Percentiles rank a stretch among this genome's conserved stretches.
Evolutionary conservation across 30 jellyfish, hydroid and myxozoan species (phyloP).

Genomic region (Mastigias papua): DNA sequence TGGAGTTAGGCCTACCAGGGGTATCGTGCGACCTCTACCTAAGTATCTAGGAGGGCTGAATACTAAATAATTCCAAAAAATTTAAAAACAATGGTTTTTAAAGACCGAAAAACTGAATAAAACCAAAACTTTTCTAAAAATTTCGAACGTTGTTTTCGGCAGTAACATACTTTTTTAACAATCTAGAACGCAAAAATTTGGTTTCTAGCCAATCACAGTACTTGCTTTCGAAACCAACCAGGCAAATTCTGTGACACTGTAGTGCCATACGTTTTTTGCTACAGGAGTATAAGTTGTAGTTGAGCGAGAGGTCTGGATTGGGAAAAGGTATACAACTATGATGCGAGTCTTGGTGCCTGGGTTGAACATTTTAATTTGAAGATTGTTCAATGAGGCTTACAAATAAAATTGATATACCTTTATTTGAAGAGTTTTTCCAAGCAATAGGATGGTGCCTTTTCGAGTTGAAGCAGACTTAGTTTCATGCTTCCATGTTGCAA

Average conservation of each 20-base stretch:
- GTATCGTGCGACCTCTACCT: too few species aligned
- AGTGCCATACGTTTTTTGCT: constrained; percentile 9
- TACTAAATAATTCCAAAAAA: too few species aligned
- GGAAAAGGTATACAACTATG: constrained; percentile 22
- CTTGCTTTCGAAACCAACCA: constrained; percentile 23
- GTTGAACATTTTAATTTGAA: constrained; percentile 25
- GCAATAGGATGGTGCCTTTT: constrained; percentile 39
- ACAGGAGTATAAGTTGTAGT: constrained; percentile 38
- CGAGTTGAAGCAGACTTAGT: constrained; percentile 43
- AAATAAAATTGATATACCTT: constrained; percentile 19
- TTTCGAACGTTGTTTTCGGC: constrained; percentile 14
- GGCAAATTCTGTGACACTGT: constrained; percentile 18
- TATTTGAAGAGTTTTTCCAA: constrained; percentile 41
- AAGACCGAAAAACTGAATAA: constrained; percentile 6
- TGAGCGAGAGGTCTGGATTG: constrained; percentile 32
- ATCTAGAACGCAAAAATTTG: constrained; percentile 18
- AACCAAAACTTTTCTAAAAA: constrained; percentile 17
- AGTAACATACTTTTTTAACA: constrained; percentile 14
- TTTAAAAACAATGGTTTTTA: not conserved
- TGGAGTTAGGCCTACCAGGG: too few species aligned
- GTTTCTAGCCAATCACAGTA: constrained; percentile 24
- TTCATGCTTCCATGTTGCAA: constrained; percentile 25
- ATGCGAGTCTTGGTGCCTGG: constrained; percentile 7
- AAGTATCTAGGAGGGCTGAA: too few species aligned
- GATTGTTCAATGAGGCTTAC: constrained; percentile 10